Percentiles rank a stretch among this genome's conserved stretches.
phyloP scores from a whole-genome alignment of 2,888 invertebrate species.

The Monopis laevigella region DNA sequence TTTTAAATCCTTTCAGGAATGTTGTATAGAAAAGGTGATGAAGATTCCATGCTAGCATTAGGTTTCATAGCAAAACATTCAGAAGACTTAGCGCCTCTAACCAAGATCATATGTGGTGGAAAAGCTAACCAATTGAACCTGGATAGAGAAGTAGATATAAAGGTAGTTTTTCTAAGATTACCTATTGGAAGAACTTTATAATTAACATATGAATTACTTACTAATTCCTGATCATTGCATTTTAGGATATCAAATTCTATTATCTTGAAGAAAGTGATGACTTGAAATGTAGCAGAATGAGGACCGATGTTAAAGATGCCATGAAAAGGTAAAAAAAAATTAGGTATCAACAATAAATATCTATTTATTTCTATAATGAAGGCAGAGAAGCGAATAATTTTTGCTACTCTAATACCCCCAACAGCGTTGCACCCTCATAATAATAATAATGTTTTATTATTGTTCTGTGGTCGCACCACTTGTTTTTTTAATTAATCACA shows the following conservation, averaged over 20 bases:
- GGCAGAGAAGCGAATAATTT: too few relatives aligned
- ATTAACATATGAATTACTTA: too few relatives aligned
- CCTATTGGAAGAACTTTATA: too few relatives aligned
- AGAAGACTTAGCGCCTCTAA: constrained; percentile 80
- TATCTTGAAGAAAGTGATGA: constrained; percentile 82
- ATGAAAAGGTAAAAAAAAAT: constrained; percentile 60
- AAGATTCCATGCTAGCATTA: constrained; percentile 78
- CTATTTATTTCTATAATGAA: neutral
- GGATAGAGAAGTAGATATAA: constrained; percentile 71
- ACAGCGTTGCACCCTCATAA: too few relatives aligned
- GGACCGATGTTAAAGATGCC: constrained; percentile 70
- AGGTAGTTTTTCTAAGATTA: too few relatives aligned
- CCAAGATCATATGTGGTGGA: constrained; percentile 73
- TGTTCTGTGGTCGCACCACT: too few relatives aligned
- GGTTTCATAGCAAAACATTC: constrained; percentile 88
- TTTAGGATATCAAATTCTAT: constrained; percentile 72
- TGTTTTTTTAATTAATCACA: too few relatives aligned
- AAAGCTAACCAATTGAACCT: constrained; percentile 67
- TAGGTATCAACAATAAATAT: too few relatives aligned
- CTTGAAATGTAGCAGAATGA: constrained; percentile 74
- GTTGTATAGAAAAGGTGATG: constrained; percentile 74
- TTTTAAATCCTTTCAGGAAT: constrained; percentile 70
- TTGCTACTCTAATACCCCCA: too few relatives aligned
- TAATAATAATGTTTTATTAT: too few relatives aligned
- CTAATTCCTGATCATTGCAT: too few relatives aligned